Evolutionary conservation across 2,797 vertebrate species (phyloP), one percentile per base, ranked within the genome.

Genomic region (Aulostomus chinensis): DNA sequence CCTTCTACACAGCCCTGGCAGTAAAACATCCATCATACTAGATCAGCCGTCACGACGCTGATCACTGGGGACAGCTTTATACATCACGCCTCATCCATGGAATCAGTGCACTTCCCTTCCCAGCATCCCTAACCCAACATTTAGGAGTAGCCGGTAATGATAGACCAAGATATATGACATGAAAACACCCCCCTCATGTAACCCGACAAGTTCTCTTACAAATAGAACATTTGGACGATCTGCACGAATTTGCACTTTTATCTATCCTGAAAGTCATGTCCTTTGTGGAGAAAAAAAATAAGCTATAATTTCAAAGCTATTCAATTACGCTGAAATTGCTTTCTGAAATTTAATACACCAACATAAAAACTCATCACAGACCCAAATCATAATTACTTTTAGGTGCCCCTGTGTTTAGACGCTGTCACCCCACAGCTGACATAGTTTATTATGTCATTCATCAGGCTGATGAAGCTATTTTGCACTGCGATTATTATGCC

Each of bases 1-100:
- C 35, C 29, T 14, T 53, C 20, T 22, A 21, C 56, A 30, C 40
- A 38, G 61, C 49, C 30, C 49, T 16, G 41, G 32, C 68, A 66
- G 61, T 32, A 20, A 68, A 56, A 53, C 84, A 86, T 87, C 79
- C 80, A 84, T 88, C 86, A 88, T 16, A 16, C n/a, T 29, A 41
- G 46, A 80, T 88, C 83, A 76, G 60, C 79, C 83, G 83, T 81
- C 83, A 84, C n/a, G 54, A 22, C 1, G 22, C 50, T 81, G 68
- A 84, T 82, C 68, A 75, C 41, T 32, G 34, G 42, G 39, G 81
- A 84, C 67, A n/a, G 73, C 35, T 76, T 79, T 62, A 65, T 69
- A 58, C 62, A 73, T 75, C 63, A 59, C 21, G 34, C 21, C 52
- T 66, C 31, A 5, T 65, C 35, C 34, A 30, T 38, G 2, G 69